Conservation (phyloP, 1,140 invertebrate species). For the Bombus sibiricus region DNA sequence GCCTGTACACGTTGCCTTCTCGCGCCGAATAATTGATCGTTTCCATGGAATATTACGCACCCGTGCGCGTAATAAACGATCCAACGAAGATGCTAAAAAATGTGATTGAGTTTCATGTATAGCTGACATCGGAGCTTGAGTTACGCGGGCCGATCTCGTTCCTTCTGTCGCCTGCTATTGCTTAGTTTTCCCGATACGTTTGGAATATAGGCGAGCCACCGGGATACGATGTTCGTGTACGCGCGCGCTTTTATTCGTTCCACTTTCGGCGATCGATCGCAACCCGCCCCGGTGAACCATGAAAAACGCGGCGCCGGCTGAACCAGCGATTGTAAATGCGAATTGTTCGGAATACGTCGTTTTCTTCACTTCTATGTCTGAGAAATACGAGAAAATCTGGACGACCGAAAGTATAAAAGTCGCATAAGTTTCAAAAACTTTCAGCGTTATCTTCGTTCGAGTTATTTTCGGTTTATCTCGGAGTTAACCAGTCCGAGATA, state of each 20-base stretch:
- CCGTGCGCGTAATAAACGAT: slow-evolving; percentile 45
- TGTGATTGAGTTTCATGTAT: slow-evolving; percentile 44
- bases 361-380: neutral
- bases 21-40: slow-evolving; percentile 29
- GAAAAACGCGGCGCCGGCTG: slow-evolving; percentile 2
- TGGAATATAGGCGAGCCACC: neutral
- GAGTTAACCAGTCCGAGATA: neutral
- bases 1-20: neutral
- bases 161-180: neutral
- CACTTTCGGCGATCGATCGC: slow-evolving; percentile 3
- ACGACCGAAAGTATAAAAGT: neutral
- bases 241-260: neutral
- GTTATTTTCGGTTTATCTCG: neutral
- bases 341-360: neutral
- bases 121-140: slow-evolving; percentile 4
- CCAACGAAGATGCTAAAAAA: slow-evolving; percentile 28
- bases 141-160: neutral
- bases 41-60: slow-evolving; percentile 52
- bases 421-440: neutral
- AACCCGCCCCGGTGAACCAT: neutral
- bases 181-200: neutral
- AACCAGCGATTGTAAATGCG: neutral
- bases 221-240: slow-evolving; percentile 1
- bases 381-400: neutral
- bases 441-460: neutral